Conservation (phyloP, 2,888 invertebrate species). For the Coelinius sp. region DNA sequence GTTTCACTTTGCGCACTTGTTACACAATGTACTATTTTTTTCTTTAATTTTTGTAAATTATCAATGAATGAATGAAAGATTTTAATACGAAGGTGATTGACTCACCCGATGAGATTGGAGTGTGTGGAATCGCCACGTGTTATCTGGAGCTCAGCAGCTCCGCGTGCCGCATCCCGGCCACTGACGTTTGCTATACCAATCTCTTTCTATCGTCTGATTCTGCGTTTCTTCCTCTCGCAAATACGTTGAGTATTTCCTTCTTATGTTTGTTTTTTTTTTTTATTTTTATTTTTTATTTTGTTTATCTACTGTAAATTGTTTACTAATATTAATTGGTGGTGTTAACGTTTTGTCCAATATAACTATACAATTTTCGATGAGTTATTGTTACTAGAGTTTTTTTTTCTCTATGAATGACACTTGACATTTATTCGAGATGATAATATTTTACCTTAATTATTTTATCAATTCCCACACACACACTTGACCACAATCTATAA, state of each 20-base stretch:
- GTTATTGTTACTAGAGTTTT: too few species aligned
- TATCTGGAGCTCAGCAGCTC: constrained; percentile 65
- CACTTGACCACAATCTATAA: constrained; percentile 1
- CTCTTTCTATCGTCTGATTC: constrained; percentile 38
- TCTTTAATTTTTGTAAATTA: too few species aligned
- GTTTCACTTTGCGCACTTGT: too few species aligned
- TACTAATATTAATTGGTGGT: too few species aligned
- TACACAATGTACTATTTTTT: too few species aligned
- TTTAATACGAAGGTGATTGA: background rate
- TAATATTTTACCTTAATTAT: background rate
- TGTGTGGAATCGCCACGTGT: constrained; percentile 68
- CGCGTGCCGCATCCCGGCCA: constrained; percentile 69
- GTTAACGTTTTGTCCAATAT: too few species aligned
- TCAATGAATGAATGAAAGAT: too few species aligned
- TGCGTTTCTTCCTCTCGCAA: constrained; percentile 11
- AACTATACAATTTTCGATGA: too few species aligned
- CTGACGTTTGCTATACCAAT: constrained; percentile 49
- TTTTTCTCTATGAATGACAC: too few species aligned
- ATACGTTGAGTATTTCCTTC: background rate
- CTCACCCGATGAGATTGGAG: constrained; percentile 67
- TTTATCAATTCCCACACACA: background rate
- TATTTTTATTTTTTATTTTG: too few species aligned
- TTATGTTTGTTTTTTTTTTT: constrained; percentile 26
- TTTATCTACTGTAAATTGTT: too few species aligned
- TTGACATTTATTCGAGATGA: background rate